Base-by-base conservation (phyloP, 2,113 vertebrate genomes). In the Bolborhynchus lineola region DNA sequence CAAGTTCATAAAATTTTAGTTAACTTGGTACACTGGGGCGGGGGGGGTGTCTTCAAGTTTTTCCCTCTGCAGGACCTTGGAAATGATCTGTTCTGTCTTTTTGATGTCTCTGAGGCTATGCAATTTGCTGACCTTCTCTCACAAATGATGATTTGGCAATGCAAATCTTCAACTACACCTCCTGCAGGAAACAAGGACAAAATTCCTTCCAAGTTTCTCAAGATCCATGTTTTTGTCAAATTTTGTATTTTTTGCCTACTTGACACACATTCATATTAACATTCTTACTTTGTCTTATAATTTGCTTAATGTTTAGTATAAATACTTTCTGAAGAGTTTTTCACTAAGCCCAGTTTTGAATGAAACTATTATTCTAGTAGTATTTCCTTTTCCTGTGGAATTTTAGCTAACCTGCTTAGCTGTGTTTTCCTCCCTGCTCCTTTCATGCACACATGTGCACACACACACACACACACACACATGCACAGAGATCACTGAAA, bases 21-120 rank as follows among this genome's bases (percentile, higher is more conserved):
- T 41, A 67, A 44, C 7, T 50, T 68, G 16, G 5, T 68, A 68
- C 15, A 80, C 11, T 0, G 0, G 50, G 70, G n/a, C 11, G 24
- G 2, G 57, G 57, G 24, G 16, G 42, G 16, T 4, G 4, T 26
- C 55, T 41, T 75, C 16, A 39, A 9, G 15, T 42, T 70, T 46
- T 85, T 65, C 31, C 9, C 8, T 65, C 37, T 86, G 19, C 31
- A 49, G 17, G 11, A 44, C 81, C n/a, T 89, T 74, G 17, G 77
- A 84, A 25, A 29, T 59, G 15, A 71, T 85, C 63, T 67, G 2
- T 62, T 81, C 7, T 24, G 53, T 52, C 9, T 50, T 75, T 75
- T 53, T 75, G 47, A 87, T 17, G 39, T 47, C 53, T 78, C 39
- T 47, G 29, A 68, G 37, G 20, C 46, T 82, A 20, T 91, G 29